Conservation (phyloP, 2,113 vertebrate genomes). For the Charadrius vociferus region DNA sequence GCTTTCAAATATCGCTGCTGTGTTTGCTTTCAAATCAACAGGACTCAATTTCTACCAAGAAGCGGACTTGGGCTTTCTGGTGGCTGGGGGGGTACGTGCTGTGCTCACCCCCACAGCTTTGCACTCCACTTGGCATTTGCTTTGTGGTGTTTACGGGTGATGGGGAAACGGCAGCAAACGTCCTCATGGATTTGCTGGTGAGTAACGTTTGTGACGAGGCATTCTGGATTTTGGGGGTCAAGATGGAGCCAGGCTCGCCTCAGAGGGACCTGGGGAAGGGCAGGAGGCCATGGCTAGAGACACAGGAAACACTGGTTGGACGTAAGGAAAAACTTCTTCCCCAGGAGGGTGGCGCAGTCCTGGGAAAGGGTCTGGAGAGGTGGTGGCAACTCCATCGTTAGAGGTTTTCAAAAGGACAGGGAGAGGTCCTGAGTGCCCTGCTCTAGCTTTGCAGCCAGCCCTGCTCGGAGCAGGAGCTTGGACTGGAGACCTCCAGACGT, state of each 20-base stretch:
- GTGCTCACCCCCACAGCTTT: not conserved
- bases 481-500: constrained; percentile 12
- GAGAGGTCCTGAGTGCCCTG: not conserved
- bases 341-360: not conserved
- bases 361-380: not conserved
- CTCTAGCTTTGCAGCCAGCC: not conserved
- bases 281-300: not conserved
- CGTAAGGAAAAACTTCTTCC: not conserved
- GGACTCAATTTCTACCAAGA: not conserved
- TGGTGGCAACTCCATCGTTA: not conserved
- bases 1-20: not conserved
- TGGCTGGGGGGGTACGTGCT: not conserved
- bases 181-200: rapidly evolving
- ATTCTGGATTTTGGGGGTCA: not conserved
- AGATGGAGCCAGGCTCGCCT: rapidly evolving
- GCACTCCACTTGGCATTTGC: not conserved
- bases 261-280: not conserved
- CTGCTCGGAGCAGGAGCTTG: not conserved
- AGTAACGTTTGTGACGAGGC: not conserved
- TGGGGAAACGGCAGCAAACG: not conserved
- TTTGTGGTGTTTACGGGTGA: not conserved
- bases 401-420: not conserved
- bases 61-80: not conserved
- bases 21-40: not conserved
- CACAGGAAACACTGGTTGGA: not conserved